These are phyloP conservation scores for Ophion slaviceki DNA, from an alignment of 2,888 invertebrate genomes.

Conservation along the genomic window DNA sequence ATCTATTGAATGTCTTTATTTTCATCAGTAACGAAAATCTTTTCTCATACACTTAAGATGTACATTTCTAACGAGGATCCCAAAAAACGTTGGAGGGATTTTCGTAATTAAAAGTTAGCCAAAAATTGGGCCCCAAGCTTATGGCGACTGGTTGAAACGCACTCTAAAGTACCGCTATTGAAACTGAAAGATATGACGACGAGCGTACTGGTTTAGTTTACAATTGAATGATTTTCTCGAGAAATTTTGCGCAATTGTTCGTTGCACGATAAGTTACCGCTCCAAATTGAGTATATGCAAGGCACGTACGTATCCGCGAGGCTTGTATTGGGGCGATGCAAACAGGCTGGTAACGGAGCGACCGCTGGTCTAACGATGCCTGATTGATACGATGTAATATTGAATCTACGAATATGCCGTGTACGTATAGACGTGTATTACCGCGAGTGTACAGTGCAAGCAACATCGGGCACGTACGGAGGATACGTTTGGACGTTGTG, in stretches of 20 bases:
- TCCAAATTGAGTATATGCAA: not conserved
- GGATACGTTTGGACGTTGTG: constrained; percentile 25
- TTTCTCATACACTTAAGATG: too few species aligned
- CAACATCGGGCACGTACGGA: constrained; percentile 38
- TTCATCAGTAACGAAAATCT: too few species aligned
- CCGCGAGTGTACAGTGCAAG: constrained; percentile 35
- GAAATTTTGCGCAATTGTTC: not conserved
- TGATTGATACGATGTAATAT: constrained; percentile 61
- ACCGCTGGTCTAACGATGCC: constrained; percentile 48
- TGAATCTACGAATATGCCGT: constrained; percentile 39
- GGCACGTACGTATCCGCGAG: constrained; percentile 6
- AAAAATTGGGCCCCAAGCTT: too few species aligned
- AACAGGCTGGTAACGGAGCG: constrained; percentile 47
- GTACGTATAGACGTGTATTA: constrained; percentile 10
- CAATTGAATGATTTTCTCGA: not conserved
- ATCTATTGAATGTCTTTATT: too few species aligned
- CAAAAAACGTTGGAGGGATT: too few species aligned
- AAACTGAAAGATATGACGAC: not conserved
- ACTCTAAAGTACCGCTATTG: not conserved
- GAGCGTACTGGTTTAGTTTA: not conserved
- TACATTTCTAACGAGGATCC: too few species aligned
- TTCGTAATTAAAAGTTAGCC: too few species aligned
- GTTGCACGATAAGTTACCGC: not conserved
- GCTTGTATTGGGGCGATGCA: constrained; percentile 49
- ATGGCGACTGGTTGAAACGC: too few species aligned